Evolutionary conservation across 2,113 vertebrate genomes (phyloP), one percentile per base, ranked within the genome.

Genomic region (Speoplatyrhinus poulsoni): DNA sequence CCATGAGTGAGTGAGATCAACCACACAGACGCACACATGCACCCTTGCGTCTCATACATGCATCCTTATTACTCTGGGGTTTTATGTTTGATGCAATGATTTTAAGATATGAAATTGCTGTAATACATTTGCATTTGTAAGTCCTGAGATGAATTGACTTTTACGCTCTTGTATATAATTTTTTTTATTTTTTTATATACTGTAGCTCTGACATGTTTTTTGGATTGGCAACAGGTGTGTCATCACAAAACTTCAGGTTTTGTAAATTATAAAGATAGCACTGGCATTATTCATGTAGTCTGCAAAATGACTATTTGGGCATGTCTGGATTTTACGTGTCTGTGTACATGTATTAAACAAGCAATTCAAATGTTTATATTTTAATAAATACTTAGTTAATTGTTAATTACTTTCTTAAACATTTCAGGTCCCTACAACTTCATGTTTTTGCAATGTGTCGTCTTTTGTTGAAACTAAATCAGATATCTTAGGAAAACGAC

Each of bases 191-290:
- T 3, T 64, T 86, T 79, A 86, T 81, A 69, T 76, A 26, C 26
- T 26, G 26, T 26, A 76, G 82, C 79, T 33, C 41, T 26, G 2
- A 75, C 87, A 75, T 55, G 62, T 54, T 83, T 76, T 41, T 41
- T 41, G 36, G 66, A 78, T 79, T 86, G 69, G 72, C 60, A 46
- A 52, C 54, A 60, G 71, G 68, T 67, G 71, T 85, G 75, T 79
- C 62, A 11, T 67, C 17, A 60, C 59, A 41, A 32, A 60, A 46
- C 67, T 46, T 75, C 62, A 86, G n/a, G 41, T 69, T 57, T 77
- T 83, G 65, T 72, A 12, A 26, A 70, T 88, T 85, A 81, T 92
- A 92, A 92, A 91, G 82, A 80, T 77, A 41, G 7, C 36, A 41
- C 36, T 41, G 54, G 77, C 57, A 68, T 50, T 55, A 16, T 71